These are phyloP conservation scores for Numenius arquata DNA, from an alignment of 2,113 vertebrate genomes.

Conservation along the genomic window DNA sequence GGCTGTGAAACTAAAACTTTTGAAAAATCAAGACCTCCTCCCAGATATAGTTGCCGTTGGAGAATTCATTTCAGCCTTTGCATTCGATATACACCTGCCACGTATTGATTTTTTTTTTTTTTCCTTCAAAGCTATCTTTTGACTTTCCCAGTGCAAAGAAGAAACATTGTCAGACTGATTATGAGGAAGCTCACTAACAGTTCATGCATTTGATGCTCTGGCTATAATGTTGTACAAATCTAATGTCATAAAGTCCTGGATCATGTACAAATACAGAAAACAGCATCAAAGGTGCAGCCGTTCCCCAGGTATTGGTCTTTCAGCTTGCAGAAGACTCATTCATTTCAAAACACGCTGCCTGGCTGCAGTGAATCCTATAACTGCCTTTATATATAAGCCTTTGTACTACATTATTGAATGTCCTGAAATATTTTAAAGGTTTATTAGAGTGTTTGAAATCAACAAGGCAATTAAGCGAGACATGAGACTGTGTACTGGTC, in stretches of 20 bases:
- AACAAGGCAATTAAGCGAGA: conserved; percentile 67
- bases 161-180: conserved; percentile 62
- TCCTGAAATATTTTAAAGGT: conserved; percentile 35
- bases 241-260: conserved; percentile 22
- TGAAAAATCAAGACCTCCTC: conserved; percentile 31
- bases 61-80: conserved; percentile 37
- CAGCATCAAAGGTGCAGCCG: not conserved
- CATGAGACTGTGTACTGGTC: not conserved
- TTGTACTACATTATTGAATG: not conserved
- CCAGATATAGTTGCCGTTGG: not conserved
- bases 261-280: conserved; percentile 49
- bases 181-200: conserved; percentile 49
- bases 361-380: not conserved
- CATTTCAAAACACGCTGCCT: conserved; percentile 4
- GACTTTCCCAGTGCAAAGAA: conserved; percentile 56
- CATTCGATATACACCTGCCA: not conserved
- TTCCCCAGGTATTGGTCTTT: not conserved
- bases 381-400: not conserved
- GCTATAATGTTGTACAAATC: conserved; percentile 37
- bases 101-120: conserved; percentile 14
- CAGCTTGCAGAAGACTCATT: not conserved
- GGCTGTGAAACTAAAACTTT: not conserved
- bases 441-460: conserved; percentile 53
- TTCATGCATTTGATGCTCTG: conserved; percentile 10
- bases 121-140: conserved; percentile 51